Evolutionary conservation across 2,888 invertebrate genomes (phyloP), one percentile per base, ranked within the genome.

Genomic region (Oscheius sp.): DNA sequence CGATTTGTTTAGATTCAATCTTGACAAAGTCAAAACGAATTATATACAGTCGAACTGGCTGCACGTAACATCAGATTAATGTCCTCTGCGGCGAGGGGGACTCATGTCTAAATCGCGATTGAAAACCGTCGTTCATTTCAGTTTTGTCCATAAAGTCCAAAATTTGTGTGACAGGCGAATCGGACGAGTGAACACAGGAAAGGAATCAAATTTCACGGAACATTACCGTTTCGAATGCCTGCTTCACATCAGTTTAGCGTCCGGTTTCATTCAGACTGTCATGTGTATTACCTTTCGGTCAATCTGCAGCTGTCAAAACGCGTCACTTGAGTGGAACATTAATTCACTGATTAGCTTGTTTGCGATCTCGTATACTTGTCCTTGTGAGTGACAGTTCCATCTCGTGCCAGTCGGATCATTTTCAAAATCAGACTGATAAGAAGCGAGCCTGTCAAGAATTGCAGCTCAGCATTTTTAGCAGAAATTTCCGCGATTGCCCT

Each of bases 1-100:
- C 15, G 15, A 29, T 12, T 12, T 15, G 52, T 17, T 33, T 12
- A 55, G 55, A 61, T 61, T 27, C 17, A 45, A 61, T 61, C 45
- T n/a, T n/a, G 61, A 27, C 45, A 61, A 61, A 45, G 61, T 45
- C 61, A 29, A 45, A 45, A 61, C 45, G 61, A 57, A 57, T 57
- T 57, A 57, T 57, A 39, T 57, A 57, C 57, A 57, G 57, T 57
- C 57, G 57, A 57, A 57, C 57, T 37, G 57, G 37, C 57, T 57
- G 57, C 37, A 57, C 57, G 57, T 37, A 34, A 57, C 57, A 57
- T 57, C 57, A 57, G 57, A 57, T 57, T 57, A 57, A 57, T 57
- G 57, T 57, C 39, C 57, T 37, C 57, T 37, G 15, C 25, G 57
- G 29, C 29, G 52, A 29, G 29, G 52, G 52, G n/a, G n/a, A n/a